Conservation (phyloP, 2,888 invertebrate species). For the Galerucella calmariensis region DNA sequence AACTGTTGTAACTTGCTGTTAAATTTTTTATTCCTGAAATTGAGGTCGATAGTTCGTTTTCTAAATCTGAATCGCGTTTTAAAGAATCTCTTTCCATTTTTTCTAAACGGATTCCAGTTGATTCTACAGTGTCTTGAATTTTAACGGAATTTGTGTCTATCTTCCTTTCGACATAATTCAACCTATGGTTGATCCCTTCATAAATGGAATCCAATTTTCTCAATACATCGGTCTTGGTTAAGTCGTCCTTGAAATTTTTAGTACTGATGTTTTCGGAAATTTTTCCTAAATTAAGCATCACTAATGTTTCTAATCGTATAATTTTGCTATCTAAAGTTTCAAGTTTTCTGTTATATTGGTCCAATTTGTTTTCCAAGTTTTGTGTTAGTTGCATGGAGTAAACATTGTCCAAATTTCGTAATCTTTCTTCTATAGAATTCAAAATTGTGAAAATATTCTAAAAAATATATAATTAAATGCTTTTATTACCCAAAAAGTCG, state of each 20-base stretch:
- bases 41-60: conserved; percentile 59
- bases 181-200: conserved; percentile 62
- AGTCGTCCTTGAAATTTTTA: conserved; percentile 63
- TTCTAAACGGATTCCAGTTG: conserved; percentile 55
- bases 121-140: conserved; percentile 60
- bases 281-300: conserved; percentile 61
- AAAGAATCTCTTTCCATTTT: conserved; percentile 59
- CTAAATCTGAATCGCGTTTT: conserved; percentile 59
- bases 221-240: conserved; percentile 60
- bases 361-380: conserved; percentile 62
- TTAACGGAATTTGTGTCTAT: conserved; percentile 59
- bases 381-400: conserved; percentile 60
- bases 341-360: conserved; percentile 63
- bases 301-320: conserved; percentile 60
- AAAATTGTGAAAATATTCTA: conserved; percentile 60
- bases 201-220: conserved; percentile 64
- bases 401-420: conserved; percentile 60
- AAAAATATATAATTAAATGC: conserved; percentile 36
- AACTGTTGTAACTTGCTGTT: conserved; percentile 52
- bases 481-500: too few relatives aligned
- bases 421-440: conserved; percentile 62
- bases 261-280: conserved; percentile 63
- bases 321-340: conserved; percentile 63
- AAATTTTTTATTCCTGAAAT: conserved; percentile 61
- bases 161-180: conserved; percentile 62